Base-by-base conservation (phyloP, 2,888 invertebrate genomes). In the Harpagoxenus sublaevis region DNA sequence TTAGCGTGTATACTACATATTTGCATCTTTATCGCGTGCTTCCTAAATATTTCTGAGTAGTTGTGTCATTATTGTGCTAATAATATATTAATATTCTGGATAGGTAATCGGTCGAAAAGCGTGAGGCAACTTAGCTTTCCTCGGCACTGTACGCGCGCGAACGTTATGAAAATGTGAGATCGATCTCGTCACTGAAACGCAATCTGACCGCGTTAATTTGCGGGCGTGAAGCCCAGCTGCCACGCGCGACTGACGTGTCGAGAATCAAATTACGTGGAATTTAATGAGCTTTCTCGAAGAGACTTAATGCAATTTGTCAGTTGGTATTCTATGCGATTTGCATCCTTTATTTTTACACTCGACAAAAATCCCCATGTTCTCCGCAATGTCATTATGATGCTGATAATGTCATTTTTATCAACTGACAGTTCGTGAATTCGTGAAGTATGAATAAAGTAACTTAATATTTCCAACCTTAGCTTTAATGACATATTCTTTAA, bases 231-330 rank as follows among this genome's bases (percentile, higher is more conserved):
- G 23, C 68, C 15, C 35, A 55, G 31, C 35, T 70, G 57, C 57
- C 28, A n/a, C 28, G 28, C 66, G 23, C 53, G 23, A 68, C 55
- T 71, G 68, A 68, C 28, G 18, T 51, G 35, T 70, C 60, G 71
- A 42, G 48, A 81, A 81, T 71, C 79, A 51, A 48, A 71, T 79
- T 70, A 79, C 23, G 18, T 66, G 60, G 10, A 79, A 70, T 70
- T 79, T 79, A 68, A 79, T 60, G 79, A 79, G 60, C 70, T 70
- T 70, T 48, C 71, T 71, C 60, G 12, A 15, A 45, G 48, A 81
- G 48, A 71, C 48, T 71, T 71, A 71, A 81, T 51, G 39, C 39
- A 62, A 62, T 81, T 71, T 71, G 48, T 78, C 78, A 65, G 31
- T 45, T 3, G 45, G 12, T 55, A 66, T 78, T 51, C 48, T 18